Base-by-base conservation (phyloP, 2,888 invertebrate species). In the Drosophila koepferae region DNA sequence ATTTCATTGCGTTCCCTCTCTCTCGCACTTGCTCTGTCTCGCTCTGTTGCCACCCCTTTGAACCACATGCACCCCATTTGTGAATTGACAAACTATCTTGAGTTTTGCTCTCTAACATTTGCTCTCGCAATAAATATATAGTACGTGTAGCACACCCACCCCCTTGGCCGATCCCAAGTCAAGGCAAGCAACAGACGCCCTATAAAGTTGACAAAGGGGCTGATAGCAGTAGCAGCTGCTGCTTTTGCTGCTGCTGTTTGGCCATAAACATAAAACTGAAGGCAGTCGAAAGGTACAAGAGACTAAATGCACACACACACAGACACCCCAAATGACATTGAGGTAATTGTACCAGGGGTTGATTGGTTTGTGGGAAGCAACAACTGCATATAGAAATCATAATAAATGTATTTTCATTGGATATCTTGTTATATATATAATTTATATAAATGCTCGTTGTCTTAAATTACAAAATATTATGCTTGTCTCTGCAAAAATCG, bases 331-430 rank as follows among this genome's bases (percentile, higher is more conserved):
- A 41, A 41, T 28, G 53, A 10, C 23, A 38, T 23, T 49, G 31
- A 41, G 36, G 36, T 69, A 28, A 56, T 69, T 70, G 56, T 53
- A 53, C 16, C 12, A 64, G 49, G 65, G 74, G 79, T 60, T 72
- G 79, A 55, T 68, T 64, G 53, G 40, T 40, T 43, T 40, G 38
- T 7, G n/a, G 40, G 16, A 28, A 61, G 46, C 60, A 71, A 65
- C 41, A 65, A 78, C 58, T 63, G 36, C 63, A 61, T 43, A 34
- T 36, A 36, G 38, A 41, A 44, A 63, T 68, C 44, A 60, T 38
- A 66, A 36, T 73, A 61, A 44, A 74, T 79, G 71, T 74, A 61
- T 59, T 72, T 76, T 64, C 76, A 74, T 67, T 75, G 66, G 75
- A 75, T 78, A 51, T 76, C 40, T 14, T 51, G 18, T 16, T 28